Evolutionary conservation across 2,888 invertebrate species (phyloP), one percentile per base, ranked within the genome.

Genomic region (Mactromeris polynyma): DNA sequence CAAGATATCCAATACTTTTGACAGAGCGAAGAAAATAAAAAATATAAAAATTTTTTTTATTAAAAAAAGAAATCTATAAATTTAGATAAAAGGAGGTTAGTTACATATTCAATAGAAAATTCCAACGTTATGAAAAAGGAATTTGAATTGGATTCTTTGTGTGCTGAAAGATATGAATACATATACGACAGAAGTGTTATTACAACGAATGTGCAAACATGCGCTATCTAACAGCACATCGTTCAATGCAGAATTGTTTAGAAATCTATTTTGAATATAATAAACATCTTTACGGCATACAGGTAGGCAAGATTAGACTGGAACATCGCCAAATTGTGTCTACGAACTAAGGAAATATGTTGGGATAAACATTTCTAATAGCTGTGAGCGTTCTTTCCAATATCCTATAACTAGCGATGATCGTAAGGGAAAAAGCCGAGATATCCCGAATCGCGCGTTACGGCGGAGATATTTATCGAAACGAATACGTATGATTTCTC

Each of bases 401-500:
- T 69, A 14, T 31, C 26, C n/a, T 69, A 73, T 26, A 19, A 9
- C 73, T 36, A 73, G 33, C 26, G 36, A 19, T n/a, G n/a, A n/a
- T 26, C 9, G 73, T 73, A 73, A 73, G 31, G 73, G 36, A 36
- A 73, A 73, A 33, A 33, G 31, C 7, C 36, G 73, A 36, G 19
- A 19, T 36, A 36, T 73, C 73, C 73, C 73, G 73, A 73, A 73
- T 73, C 17, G 36, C 73, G 73, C 73, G 73, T 33, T 73, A 33
- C 36, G 73, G 33, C 36, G 2, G 73, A 33, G 73, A 73, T 73
- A 33, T 73, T 73, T 73, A 73, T 73, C 73, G 33, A 73, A 73
- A 73, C 14, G 31, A 73, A 36, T 26, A 26, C 33, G 17, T 33
- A 36, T 33, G 73, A 73, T 73, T 73, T 73, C 36, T 73, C 31